Base-by-base conservation (phyloP, 2,888 invertebrate species). In the Stictocephala bisonia region DNA sequence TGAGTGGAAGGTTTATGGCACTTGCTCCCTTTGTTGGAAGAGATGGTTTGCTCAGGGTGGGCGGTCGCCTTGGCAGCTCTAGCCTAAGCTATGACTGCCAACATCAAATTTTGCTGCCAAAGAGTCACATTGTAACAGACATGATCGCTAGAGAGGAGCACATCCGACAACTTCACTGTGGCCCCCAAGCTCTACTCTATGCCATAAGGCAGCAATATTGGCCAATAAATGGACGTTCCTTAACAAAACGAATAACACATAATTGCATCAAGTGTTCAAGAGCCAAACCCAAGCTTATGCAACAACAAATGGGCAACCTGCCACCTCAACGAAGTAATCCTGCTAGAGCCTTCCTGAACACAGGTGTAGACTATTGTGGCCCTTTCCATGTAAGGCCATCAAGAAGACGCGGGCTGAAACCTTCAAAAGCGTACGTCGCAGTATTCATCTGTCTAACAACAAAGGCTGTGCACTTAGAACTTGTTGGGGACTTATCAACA, bases 401-500 rank as follows among this genome's bases (percentile, higher is more conserved):
- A 22, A 50, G 53, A 9, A 60, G 74, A 3, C 41, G 80, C 72
- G 74, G 74, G 11, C 24, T 69, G 1, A 72, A 75, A 31, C 29
- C 60, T 18, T 73, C 74, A 1, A 81, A 80, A 70, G 66, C 60
- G 1, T 82, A 81, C 75, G 60, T 81, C 20, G 76, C 77, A 50
- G 6, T 81, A 31, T 81, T 81, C 58, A 75, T 81, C n/a, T 80
- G 81, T 64, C 70, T 81, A 27, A 44, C 75, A 0, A 81, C 81
- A 3, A 79, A 78, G 73, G 80, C 81, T 13, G 70, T 82, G 0
- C 82, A 83, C 27, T 11, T 83, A 0, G 83, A 83, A 74, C 41
- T 81, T 0, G 81, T 81, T 0, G 76, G 77, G 0, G 80, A 80
- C 31, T 56, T 83, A 1, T 77, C 80, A 0, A 79, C 80, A 0